Evolutionary conservation across 2,888 invertebrate genomes (phyloP).

Genomic region (Mimachlamys varia): DNA sequence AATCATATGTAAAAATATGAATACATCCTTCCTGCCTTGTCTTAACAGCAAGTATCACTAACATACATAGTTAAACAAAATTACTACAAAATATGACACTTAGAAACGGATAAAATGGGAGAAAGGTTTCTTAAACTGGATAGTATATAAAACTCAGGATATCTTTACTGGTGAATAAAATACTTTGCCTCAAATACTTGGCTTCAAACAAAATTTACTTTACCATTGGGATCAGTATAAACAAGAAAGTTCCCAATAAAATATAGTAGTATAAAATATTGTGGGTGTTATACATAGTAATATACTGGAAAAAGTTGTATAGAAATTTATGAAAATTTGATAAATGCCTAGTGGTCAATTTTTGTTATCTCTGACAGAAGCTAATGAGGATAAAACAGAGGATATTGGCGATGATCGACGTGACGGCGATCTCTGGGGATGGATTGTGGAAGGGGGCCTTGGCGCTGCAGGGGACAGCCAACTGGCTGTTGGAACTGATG

Average conservation of each 20-base stretch:
- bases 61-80: no score
- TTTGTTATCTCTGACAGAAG: background rate
- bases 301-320: background rate
- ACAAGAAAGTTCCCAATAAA: background rate
- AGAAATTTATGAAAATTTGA: constrained; percentile 22
- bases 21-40: no score
- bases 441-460: background rate
- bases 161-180: background rate
- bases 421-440: background rate
- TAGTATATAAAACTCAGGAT: background rate
- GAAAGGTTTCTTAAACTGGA: background rate
- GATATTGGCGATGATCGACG: background rate
- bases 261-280: background rate
- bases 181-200: background rate
- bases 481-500: background rate
- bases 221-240: background rate
- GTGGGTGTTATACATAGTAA: background rate
- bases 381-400: constrained; percentile 13
- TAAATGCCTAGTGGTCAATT: constrained; percentile 5
- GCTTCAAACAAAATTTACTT: background rate
- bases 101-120: background rate
- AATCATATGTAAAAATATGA: no score
- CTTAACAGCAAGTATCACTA: no score
- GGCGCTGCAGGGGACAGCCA: constrained; percentile 39
- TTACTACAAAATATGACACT: background rate